Conservation (phyloP, 2,797 vertebrate species). For the Cossypha heuglini region DNA sequence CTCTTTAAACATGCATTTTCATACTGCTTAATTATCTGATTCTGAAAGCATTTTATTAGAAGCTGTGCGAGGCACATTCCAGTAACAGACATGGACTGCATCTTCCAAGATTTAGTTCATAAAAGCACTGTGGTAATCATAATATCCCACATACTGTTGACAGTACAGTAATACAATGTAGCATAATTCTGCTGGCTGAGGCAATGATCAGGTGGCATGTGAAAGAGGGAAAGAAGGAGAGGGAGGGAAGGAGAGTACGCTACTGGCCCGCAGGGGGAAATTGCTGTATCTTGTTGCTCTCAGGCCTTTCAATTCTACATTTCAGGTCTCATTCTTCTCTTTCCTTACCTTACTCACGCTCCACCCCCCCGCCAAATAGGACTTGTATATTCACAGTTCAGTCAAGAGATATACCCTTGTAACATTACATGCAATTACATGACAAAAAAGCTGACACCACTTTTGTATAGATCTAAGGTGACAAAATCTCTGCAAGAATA, state of each 20-base stretch:
- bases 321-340: neutral
- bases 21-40: constrained; percentile 45
- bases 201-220: constrained; percentile 24
- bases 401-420: neutral
- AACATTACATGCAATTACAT: neutral
- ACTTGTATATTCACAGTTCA: neutral
- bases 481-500: neutral
- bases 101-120: constrained; percentile 47
- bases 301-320: neutral
- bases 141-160: constrained; percentile 33
- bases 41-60: constrained; percentile 40
- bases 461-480: neutral
- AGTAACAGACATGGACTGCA: neutral
- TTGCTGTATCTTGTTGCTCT: neutral
- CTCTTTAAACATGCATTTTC: constrained; percentile 39
- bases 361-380: neutral
- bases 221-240: neutral
- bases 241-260: neutral
- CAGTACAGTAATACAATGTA: constrained; percentile 34
- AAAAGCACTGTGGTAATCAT: constrained; percentile 43
- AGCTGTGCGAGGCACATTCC: neutral
- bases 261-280: neutral
- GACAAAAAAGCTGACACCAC: neutral
- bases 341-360: neutral
- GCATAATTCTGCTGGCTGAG: constrained; percentile 43